Conservation (phyloP, 2,113 vertebrate genomes). For the Camelus bactrianus region DNA sequence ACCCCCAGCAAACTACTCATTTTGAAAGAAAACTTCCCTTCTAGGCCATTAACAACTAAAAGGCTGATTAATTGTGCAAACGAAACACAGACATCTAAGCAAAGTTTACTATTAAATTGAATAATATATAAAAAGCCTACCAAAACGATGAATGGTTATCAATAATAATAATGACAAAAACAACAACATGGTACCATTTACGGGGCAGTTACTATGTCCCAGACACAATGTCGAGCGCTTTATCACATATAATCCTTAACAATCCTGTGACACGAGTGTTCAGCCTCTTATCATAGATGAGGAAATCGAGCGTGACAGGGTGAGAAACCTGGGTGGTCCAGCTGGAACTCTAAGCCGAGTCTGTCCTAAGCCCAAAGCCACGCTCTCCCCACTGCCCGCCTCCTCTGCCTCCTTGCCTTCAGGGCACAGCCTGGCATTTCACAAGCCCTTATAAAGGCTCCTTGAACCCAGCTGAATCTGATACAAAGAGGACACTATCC, state of each 20-base stretch:
- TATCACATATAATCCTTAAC: not conserved
- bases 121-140: not conserved
- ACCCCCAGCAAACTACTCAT: not conserved
- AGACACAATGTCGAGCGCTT: not conserved
- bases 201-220: not conserved
- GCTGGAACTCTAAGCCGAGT: not conserved
- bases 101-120: not conserved
- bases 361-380: not conserved
- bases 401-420: not conserved
- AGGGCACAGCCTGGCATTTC: not conserved
- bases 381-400: not conserved
- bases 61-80: not conserved
- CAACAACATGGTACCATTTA: not conserved
- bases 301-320: not conserved
- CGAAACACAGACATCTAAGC: conserved; percentile 29
- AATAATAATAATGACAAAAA: not conserved
- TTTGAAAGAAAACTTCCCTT: conserved; percentile 29
- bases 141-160: not conserved
- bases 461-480: not conserved
- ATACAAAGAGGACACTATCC: not conserved
- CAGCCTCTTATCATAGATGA: not conserved
- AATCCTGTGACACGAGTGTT: not conserved
- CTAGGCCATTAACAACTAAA: not conserved
- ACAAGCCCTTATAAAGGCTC: not conserved
- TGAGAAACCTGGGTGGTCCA: not conserved